Conservation (phyloP, 2,888 invertebrate genomes). For the Calephelis perditalis region DNA sequence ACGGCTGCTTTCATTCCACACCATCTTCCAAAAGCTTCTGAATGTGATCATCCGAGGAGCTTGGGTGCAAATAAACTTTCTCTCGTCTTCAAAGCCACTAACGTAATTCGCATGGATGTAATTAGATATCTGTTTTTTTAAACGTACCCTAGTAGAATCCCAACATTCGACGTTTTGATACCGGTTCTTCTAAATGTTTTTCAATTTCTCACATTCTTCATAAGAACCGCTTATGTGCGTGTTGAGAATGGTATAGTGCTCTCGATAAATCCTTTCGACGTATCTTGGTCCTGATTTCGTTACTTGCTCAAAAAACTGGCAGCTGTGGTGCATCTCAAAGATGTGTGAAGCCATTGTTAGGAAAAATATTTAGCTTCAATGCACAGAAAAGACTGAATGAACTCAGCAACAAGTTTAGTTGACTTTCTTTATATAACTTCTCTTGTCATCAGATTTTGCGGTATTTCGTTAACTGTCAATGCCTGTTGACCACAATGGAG, state of each 20-base stretch:
- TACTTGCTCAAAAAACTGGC: background rate
- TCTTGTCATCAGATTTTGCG: too few relatives aligned
- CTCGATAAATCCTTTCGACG: background rate
- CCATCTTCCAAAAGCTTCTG: too few relatives aligned
- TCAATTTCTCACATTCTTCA: background rate
- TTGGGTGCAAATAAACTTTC: too few relatives aligned
- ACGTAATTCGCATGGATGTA: constrained; percentile 16
- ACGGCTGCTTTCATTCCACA: too few relatives aligned
- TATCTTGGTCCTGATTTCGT: background rate
- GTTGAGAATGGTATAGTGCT: background rate
- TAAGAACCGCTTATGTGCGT: background rate
- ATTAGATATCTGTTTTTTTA: constrained; percentile 1
- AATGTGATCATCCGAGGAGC: too few relatives aligned
- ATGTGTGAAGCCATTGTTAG: background rate
- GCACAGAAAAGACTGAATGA: too few relatives aligned
- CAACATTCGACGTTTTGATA: constrained; percentile 7
- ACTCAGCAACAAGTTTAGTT: too few relatives aligned
- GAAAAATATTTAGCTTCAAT: background rate
- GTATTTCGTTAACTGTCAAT: too few relatives aligned
- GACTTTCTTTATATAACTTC: too few relatives aligned
- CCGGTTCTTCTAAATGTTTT: background rate
- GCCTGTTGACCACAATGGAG: too few relatives aligned
- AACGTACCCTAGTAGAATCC: background rate
- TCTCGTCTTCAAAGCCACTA: constrained; percentile 11
- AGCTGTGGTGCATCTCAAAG: background rate